phyloP scores from a whole-genome alignment of 2,113 vertebrate species.

The Odontesthes bonariensis region DNA sequence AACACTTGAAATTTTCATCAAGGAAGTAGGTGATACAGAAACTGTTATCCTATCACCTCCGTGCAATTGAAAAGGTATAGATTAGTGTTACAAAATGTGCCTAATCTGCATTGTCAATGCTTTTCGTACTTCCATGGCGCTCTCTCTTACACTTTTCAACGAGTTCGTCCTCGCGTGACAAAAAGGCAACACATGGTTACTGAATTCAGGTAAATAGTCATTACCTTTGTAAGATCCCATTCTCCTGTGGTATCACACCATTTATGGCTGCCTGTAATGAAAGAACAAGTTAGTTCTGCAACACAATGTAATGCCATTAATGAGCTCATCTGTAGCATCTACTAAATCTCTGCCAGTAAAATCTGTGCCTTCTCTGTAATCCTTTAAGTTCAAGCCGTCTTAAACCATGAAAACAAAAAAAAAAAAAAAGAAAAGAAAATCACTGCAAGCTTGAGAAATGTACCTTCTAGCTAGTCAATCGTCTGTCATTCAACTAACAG shows the following conservation, averaged over 20 bases:
- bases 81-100: no score
- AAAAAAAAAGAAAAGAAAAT: no score
- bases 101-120: no score
- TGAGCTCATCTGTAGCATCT: background rate
- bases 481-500: background rate
- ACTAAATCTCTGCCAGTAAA: background rate
- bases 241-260: slow-evolving; percentile 98
- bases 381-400: background rate
- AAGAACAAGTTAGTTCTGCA: slow-evolving; percentile 19
- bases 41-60: no score
- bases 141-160: background rate
- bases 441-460: no score
- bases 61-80: no score
- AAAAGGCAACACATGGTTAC: background rate
- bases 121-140: background rate
- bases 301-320: background rate
- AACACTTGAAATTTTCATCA: no score
- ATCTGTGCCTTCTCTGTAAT: background rate
- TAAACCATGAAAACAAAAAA: background rate
- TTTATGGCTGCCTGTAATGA: slow-evolving; percentile 96
- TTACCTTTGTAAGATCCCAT: slow-evolving; percentile 98
- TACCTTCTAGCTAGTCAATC: no score
- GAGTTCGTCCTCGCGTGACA: background rate
- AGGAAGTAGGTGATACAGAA: no score
- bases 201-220: background rate